Evolutionary conservation across 2,888 invertebrate genomes (phyloP).

Genomic region (Hirtodrosophila duncani): DNA sequence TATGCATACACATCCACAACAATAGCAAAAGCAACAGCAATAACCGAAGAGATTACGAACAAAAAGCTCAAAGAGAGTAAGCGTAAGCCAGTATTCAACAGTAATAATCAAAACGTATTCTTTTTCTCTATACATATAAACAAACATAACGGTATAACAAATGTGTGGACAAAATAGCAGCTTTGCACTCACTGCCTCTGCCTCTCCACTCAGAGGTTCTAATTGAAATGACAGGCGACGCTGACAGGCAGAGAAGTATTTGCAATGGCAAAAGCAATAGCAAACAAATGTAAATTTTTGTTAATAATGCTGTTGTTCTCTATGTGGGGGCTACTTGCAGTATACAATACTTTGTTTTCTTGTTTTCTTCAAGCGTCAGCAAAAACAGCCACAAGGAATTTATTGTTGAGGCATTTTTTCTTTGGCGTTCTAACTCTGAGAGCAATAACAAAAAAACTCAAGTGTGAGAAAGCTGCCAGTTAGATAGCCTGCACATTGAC

Average conservation of each 20-base stretch:
- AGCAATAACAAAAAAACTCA: conserved; percentile 12
- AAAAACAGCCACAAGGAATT: conserved; percentile 60
- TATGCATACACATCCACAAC: conserved; percentile 24
- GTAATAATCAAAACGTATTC: conserved; percentile 40
- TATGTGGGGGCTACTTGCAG: conserved; percentile 15
- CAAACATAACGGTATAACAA: conserved; percentile 14
- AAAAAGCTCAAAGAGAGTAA: conserved; percentile 19
- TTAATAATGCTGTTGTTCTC: conserved; percentile 49
- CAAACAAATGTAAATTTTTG: too few species aligned
- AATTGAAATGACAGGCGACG: conserved; percentile 45
- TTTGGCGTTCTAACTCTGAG: conserved; percentile 13
- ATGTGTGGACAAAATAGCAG: conserved; percentile 1
- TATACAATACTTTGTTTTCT: too few species aligned
- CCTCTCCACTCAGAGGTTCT: conserved; percentile 53
- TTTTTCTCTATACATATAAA: conserved; percentile 26
- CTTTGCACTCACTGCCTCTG: conserved; percentile 17
- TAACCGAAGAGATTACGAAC: conserved; percentile 52
- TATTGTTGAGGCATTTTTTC: conserved; percentile 64
- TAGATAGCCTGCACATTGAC: neutral
- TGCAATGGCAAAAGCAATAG: too few species aligned
- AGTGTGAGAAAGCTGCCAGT: conserved; percentile 34
- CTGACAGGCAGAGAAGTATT: neutral
- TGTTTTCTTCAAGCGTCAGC: conserved; percentile 8
- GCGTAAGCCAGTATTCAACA: conserved; percentile 27
- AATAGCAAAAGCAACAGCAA: conserved; percentile 22